phyloP scores from a whole-genome alignment of 2,888 invertebrate species.

The Alloscopus bannaensis region DNA sequence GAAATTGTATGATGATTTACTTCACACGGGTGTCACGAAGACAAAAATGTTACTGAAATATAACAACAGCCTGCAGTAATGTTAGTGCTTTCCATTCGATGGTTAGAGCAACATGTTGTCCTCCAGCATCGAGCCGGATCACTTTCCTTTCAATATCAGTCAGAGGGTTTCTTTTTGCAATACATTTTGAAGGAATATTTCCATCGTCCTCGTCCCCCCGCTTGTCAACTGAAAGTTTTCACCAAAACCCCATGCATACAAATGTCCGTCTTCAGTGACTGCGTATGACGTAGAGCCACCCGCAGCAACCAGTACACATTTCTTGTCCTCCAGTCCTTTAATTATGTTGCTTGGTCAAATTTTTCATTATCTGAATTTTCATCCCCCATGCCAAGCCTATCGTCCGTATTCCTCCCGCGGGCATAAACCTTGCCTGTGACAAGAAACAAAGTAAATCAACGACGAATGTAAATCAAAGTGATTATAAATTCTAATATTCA shows the following conservation, averaged over 20 bases:
- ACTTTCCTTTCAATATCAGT: slow-evolving; percentile 77
- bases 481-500: not conserved
- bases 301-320: slow-evolving; percentile 82
- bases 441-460: not conserved
- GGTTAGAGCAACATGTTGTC: slow-evolving; percentile 81
- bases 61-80: not conserved
- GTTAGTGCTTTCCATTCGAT: not conserved
- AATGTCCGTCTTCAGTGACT: slow-evolving; percentile 84
- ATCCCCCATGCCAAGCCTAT: slow-evolving; percentile 89
- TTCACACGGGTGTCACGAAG: not conserved
- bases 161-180: slow-evolving; percentile 78
- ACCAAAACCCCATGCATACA: slow-evolving; percentile 96
- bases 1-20: too few species aligned
- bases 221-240: slow-evolving; percentile 90
- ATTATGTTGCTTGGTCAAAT: slow-evolving; percentile 79
- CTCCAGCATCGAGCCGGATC: slow-evolving; percentile 84
- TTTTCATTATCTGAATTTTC: slow-evolving; percentile 73
- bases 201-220: slow-evolving; percentile 80
- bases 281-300: slow-evolving; percentile 83
- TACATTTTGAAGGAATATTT: slow-evolving; percentile 73
- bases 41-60: not conserved
- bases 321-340: slow-evolving; percentile 78
- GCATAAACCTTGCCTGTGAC: slow-evolving; percentile 81
- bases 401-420: slow-evolving; percentile 92
- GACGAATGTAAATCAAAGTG: not conserved